Conservation (phyloP, 2,113 vertebrate genomes). For the Stegostoma tigrinum region DNA sequence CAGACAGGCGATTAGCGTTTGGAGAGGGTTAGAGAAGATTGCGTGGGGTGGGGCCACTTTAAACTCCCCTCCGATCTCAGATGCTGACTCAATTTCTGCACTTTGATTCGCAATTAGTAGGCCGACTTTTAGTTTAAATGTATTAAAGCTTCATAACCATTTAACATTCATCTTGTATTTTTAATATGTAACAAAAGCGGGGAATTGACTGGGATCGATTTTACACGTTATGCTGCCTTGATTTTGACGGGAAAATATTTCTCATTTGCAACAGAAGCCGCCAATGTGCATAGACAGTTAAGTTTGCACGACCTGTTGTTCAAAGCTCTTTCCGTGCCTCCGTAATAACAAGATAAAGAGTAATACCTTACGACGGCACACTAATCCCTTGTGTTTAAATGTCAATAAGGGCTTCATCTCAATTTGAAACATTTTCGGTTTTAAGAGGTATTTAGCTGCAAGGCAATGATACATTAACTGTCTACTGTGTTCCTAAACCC, state of each 20-base stretch:
- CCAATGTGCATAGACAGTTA: background rate
- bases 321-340: background rate
- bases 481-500: background rate
- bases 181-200: background rate
- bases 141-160: background rate
- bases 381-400: background rate
- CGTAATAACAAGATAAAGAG: background rate
- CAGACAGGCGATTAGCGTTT: too few species aligned
- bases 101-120: background rate
- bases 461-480: background rate
- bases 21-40: background rate
- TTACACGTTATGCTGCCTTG: background rate
- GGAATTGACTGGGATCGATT: background rate
- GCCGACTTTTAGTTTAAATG: background rate
- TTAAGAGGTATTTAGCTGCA: slow-evolving; percentile 9
- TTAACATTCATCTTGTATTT: background rate
- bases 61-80: background rate
- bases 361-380: background rate
- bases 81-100: too few species aligned
- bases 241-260: background rate
- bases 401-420: background rate
- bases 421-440: slow-evolving; percentile 7
- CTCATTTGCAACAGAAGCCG: background rate
- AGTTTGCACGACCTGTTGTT: background rate
- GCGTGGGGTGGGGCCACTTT: background rate